These are phyloP conservation scores for Sipha maydis DNA, from an alignment of 2,888 invertebrate genomes.

Conservation along the genomic window DNA sequence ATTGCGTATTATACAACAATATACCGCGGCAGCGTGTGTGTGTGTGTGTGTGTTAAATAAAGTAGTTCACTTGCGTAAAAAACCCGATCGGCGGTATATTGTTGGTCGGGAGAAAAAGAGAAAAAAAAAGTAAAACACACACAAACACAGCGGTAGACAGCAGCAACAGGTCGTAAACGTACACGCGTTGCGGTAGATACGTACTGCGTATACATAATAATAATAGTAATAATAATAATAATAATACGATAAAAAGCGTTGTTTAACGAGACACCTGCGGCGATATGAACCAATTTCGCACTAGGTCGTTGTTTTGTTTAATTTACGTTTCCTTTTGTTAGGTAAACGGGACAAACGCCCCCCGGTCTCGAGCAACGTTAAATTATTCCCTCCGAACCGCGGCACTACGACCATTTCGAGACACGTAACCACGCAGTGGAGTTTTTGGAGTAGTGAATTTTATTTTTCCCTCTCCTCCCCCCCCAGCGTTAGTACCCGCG, in stretches of 20 bases:
- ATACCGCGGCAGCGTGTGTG: background rate
- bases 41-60: background rate
- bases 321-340: slow-evolving; percentile 23
- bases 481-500: background rate
- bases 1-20: background rate
- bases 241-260: slow-evolving; percentile 5
- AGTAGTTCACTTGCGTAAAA: slow-evolving; percentile 31
- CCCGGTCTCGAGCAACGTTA: background rate
- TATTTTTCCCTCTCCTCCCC: background rate
- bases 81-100: background rate
- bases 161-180: background rate
- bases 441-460: background rate
- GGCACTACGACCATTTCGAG: background rate
- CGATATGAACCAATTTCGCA: slow-evolving; percentile 51
- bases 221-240: background rate
- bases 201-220: background rate
- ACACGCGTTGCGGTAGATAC: too few relatives aligned
- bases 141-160: background rate
- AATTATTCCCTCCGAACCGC: background rate
- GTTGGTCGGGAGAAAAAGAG: background rate
- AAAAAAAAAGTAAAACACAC: background rate
- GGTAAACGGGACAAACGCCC: slow-evolving; percentile 12
- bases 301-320: background rate
- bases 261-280: slow-evolving; percentile 49
- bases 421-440: background rate